These are phyloP conservation scores for Acheta domesticus DNA, from an alignment of 2,888 invertebrate genomes.

Conservation along the genomic window DNA sequence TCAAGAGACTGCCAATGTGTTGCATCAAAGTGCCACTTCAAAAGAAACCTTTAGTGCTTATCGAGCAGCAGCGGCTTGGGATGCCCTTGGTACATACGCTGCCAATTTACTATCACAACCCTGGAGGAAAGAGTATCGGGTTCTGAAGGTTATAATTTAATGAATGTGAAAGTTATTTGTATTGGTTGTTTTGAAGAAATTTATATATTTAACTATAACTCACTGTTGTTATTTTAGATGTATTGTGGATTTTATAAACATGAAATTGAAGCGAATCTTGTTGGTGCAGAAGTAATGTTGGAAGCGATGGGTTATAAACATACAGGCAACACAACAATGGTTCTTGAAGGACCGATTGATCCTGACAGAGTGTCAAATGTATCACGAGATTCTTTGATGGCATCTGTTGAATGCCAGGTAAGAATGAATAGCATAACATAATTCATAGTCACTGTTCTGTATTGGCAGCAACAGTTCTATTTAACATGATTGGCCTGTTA, in stretches of 20 bases:
- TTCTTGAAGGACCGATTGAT: slow-evolving; percentile 70
- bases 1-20: slow-evolving; percentile 69
- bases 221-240: slow-evolving; percentile 53
- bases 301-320: slow-evolving; percentile 79
- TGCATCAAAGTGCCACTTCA: slow-evolving; percentile 67
- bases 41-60: slow-evolving; percentile 75
- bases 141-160: slow-evolving; percentile 61
- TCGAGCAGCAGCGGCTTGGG: slow-evolving; percentile 77
- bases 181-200: slow-evolving; percentile 4
- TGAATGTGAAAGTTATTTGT: neutral
- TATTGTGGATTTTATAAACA: slow-evolving; percentile 87
- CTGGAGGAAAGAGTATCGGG: slow-evolving; percentile 82
- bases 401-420: slow-evolving; percentile 84
- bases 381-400: slow-evolving; percentile 79
- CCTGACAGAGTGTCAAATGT: slow-evolving; percentile 76
- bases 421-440: slow-evolving; percentile 25
- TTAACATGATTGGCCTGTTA: neutral
- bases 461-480: neutral
- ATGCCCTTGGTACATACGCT: slow-evolving; percentile 80
- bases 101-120: slow-evolving; percentile 81
- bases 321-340: slow-evolving; percentile 48
- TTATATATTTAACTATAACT: slow-evolving; percentile 18
- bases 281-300: slow-evolving; percentile 72
- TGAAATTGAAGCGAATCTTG: slow-evolving; percentile 75
- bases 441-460: too few relatives aligned